These are phyloP conservation scores for Luffia ferchaultella DNA, from an alignment of 2,888 invertebrate genomes.

Conservation along the genomic window DNA sequence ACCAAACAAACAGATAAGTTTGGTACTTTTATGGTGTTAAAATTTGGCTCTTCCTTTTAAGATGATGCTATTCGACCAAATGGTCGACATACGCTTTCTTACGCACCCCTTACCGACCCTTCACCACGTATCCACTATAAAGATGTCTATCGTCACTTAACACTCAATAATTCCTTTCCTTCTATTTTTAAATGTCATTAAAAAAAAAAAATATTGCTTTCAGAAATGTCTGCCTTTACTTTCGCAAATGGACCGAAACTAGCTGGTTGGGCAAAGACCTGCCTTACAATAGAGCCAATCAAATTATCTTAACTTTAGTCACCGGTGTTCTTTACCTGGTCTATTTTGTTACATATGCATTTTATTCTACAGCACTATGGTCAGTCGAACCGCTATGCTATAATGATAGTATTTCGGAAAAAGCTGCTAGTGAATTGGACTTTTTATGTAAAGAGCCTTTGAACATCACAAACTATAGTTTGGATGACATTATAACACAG, in stretches of 20 bases:
- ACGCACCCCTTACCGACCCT: no score
- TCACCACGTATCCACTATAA: no score
- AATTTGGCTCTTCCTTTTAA: no score
- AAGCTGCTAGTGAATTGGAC: background rate
- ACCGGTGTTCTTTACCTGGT: conserved; percentile 32
- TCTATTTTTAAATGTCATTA: no score
- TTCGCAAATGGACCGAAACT: conserved; percentile 38
- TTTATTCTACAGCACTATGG: conserved; percentile 34
- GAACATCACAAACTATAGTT: background rate
- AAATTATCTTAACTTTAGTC: conserved; percentile 25
- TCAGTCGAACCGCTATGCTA: conserved; percentile 36
- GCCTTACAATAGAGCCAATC: conserved; percentile 21
- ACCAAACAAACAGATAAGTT: no score
- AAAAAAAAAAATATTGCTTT: background rate
- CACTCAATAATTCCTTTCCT: no score
- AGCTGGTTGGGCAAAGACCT: conserved; percentile 25
- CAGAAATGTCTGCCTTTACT: conserved; percentile 7
- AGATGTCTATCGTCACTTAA: no score
- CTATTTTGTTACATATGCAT: conserved; percentile 28
- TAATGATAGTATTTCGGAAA: conserved; percentile 11
- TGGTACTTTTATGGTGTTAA: no score
- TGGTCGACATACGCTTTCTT: no score
- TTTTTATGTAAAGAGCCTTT: background rate
- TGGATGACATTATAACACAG: background rate
- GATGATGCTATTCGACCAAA: no score